Conservation (phyloP, 2,113 vertebrate species). For the Verasper variegatus region DNA sequence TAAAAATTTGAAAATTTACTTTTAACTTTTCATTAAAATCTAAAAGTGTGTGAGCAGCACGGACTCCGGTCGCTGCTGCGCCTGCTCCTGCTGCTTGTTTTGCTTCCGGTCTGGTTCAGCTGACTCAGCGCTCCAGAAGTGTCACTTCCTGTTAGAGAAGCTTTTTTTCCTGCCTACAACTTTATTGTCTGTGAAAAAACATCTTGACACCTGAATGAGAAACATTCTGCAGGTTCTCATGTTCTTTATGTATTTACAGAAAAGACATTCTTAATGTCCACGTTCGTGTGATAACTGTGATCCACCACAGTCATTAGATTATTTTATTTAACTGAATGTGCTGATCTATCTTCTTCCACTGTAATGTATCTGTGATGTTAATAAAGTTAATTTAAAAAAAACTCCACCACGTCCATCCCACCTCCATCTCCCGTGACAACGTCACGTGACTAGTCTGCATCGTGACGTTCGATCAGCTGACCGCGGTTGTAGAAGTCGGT, state of each 20-base stretch:
- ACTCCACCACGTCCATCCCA: background rate
- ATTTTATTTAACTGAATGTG: too few relatives aligned
- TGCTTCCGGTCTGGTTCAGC: slow-evolving; percentile 42
- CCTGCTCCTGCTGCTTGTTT: slow-evolving; percentile 29
- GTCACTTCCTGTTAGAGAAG: slow-evolving; percentile 18
- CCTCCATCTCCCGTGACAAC: slow-evolving; percentile 7
- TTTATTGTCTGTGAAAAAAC: too few relatives aligned
- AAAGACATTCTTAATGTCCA: too few relatives aligned
- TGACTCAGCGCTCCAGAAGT: slow-evolving; percentile 39
- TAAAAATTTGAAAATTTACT: background rate
- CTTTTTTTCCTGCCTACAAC: background rate
- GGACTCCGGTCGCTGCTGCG: background rate
- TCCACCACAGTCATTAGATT: too few relatives aligned
- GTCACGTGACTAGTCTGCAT: slow-evolving; percentile 60
- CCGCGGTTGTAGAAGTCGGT: slow-evolving; percentile 13
- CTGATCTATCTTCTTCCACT: too few relatives aligned
- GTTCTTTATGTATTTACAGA: too few relatives aligned
- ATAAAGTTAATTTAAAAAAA: too few relatives aligned
- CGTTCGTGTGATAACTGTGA: too few relatives aligned
- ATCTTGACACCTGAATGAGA: too few relatives aligned
- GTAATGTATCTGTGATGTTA: too few relatives aligned
- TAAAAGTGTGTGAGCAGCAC: background rate
- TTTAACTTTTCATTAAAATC: background rate
- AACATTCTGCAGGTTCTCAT: too few relatives aligned
- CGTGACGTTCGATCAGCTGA: slow-evolving; percentile 80